Evolutionary conservation across 2,797 vertebrate genomes (phyloP).

Genomic region (Eulemur albifrons): DNA sequence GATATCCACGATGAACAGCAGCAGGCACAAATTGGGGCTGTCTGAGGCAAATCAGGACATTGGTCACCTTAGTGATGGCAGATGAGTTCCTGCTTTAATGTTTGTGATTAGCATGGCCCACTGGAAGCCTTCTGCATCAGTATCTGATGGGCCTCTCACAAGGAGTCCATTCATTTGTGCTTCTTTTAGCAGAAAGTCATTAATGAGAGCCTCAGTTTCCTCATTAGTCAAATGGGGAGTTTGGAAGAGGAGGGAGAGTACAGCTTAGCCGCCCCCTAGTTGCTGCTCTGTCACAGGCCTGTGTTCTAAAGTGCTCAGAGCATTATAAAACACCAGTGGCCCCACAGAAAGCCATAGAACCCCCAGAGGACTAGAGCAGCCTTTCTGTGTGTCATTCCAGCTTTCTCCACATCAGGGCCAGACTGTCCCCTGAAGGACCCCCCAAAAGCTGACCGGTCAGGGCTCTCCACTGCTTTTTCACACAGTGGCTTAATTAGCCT

Average conservation of each 20-base stretch:
- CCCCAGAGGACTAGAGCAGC: fast-evolving
- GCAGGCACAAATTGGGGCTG: neutral
- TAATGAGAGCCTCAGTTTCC: neutral
- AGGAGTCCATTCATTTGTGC: neutral
- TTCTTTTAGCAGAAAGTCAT: neutral
- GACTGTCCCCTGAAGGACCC: neutral
- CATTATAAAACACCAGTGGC: neutral
- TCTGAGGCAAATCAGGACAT: neutral
- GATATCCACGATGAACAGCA: neutral
- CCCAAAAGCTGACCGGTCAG: neutral
- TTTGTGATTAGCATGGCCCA: neutral
- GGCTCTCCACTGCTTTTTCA: neutral
- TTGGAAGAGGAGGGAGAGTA: neutral
- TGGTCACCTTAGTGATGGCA: neutral
- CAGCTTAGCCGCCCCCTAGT: neutral
- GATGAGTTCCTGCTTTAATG: neutral
- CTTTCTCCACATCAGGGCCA: neutral
- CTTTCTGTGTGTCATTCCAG: neutral
- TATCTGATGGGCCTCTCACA: neutral
- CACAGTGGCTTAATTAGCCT: neutral
- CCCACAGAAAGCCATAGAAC: neutral
- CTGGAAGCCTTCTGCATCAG: neutral
- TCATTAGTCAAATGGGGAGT: neutral
- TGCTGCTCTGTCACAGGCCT: neutral
- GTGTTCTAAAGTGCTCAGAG: neutral